Evolutionary conservation across 2,797 vertebrate species (phyloP).

Genomic region (Malurus leucopterus): DNA sequence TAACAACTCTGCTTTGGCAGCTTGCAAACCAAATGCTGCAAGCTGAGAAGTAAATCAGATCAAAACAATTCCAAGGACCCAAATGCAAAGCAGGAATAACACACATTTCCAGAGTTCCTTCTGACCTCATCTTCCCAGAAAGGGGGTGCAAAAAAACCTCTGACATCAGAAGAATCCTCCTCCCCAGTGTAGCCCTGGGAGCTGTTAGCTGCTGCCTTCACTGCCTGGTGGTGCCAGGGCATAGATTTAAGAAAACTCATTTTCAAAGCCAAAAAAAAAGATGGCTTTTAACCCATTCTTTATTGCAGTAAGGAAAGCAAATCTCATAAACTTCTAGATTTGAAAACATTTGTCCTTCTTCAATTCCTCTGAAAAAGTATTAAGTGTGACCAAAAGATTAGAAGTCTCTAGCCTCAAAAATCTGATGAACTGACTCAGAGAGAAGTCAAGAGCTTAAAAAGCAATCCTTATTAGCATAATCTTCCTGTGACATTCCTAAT

Average conservation of each 20-base stretch:
- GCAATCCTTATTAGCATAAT: background rate
- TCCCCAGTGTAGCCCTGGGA: background rate
- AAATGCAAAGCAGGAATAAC: background rate
- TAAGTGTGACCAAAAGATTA: background rate
- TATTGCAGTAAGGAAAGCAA: background rate
- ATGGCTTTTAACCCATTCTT: background rate
- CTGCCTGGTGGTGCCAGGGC: background rate
- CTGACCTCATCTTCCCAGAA: background rate
- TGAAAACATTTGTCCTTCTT: background rate
- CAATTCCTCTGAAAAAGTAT: background rate
- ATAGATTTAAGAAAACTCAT: background rate
- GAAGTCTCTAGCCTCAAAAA: background rate
- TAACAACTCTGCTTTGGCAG: background rate
- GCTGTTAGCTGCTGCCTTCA: rapidly evolving
- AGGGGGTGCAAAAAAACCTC: background rate
- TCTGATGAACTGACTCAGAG: background rate
- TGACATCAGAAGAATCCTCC: rapidly evolving
- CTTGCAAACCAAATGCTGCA: background rate
- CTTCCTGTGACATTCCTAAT: background rate
- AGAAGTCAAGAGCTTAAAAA: background rate
- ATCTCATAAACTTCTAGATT: background rate
- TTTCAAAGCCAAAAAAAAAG: background rate
- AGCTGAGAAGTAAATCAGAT: background rate
- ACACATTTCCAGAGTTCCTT: background rate
- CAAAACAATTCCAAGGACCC: background rate